Conservation (phyloP, 2,113 vertebrate genomes). For the Castor canadensis region DNA sequence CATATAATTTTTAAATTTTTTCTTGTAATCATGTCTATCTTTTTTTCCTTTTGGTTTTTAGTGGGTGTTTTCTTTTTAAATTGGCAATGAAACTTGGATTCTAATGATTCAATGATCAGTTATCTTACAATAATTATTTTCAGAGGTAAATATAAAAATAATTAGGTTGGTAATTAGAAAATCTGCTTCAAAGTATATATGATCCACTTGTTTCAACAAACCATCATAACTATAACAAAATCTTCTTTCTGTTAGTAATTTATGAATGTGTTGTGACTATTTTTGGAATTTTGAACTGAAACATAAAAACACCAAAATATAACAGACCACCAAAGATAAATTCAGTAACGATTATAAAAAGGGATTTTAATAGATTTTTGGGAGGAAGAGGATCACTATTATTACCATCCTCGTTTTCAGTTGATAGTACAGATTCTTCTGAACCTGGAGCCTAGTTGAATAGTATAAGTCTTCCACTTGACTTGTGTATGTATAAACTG, state of each 20-base stretch:
- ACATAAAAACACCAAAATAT: not conserved
- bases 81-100: not conserved
- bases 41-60: not conserved
- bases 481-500: not conserved
- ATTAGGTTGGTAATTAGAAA: not conserved
- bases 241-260: not conserved
- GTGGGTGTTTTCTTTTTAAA: not conserved
- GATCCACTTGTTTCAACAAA: not conserved
- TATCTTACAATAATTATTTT: conserved; percentile 6
- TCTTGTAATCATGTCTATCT: not conserved
- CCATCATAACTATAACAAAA: not conserved
- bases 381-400: not conserved
- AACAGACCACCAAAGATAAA: not conserved
- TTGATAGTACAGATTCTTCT: not conserved
- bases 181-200: not conserved
- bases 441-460: not conserved
- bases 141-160: conserved; percentile 16
- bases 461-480: not conserved
- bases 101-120: not conserved
- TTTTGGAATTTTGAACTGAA: not conserved
- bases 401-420: not conserved
- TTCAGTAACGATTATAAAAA: not conserved
- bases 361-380: not conserved
- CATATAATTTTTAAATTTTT: not conserved
- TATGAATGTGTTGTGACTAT: not conserved